Conservation (phyloP, 1,140 invertebrate genomes). For the Odontomachus brunneus region DNA sequence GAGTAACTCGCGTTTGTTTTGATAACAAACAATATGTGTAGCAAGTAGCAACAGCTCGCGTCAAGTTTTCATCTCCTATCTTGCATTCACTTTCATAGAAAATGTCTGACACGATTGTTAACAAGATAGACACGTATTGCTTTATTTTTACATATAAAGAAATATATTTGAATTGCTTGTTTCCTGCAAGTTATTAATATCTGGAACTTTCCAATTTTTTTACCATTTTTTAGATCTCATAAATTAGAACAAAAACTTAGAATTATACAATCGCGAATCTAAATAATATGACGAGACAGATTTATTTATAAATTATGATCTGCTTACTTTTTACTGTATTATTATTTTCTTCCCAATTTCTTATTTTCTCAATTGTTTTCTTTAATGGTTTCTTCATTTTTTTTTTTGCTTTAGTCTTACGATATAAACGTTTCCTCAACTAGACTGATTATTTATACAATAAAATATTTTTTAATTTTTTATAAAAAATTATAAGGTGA, state of each 20-base stretch:
- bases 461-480: conserved; percentile 10
- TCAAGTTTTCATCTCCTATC: background rate
- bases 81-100: background rate
- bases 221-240: background rate
- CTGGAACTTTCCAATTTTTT: background rate
- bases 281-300: background rate
- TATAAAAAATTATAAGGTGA: background rate
- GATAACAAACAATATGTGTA: background rate
- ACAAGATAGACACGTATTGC: background rate
- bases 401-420: conserved; percentile 3
- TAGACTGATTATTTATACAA: background rate
- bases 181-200: background rate
- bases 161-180: background rate
- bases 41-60: background rate
- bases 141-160: background rate
- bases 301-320: conserved; percentile 1
- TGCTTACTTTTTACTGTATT: background rate
- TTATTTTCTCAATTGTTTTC: background rate
- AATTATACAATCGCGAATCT: background rate
- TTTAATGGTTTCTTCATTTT: background rate
- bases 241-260: conserved; percentile 1
- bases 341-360: background rate
- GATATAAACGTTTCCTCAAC: background rate
- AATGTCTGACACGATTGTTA: background rate
- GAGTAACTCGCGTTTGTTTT: conserved; percentile 7